A percentile compares a stretch with the other conserved stretches of the same genome.
Conservation (phyloP, 2,113 vertebrate species). For the Cinclus cinclus region DNA sequence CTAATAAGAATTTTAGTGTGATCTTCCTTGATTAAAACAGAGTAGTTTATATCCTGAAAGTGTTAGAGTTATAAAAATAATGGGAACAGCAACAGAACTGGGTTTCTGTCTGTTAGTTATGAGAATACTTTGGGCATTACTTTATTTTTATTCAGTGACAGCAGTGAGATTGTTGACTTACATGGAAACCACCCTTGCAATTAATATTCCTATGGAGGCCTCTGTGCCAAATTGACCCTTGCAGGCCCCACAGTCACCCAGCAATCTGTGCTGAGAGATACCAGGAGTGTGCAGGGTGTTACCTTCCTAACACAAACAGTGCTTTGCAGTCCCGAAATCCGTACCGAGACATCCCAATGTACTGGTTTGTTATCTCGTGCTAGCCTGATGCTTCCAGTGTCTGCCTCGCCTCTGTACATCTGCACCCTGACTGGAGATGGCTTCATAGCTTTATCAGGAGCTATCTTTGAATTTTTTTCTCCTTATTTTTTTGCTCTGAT, state of each 20-base stretch:
- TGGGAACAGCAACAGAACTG: neutral
- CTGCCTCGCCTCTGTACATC: neutral
- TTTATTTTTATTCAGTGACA: neutral
- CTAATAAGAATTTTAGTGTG: neutral
- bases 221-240: neutral
- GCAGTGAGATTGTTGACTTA: neutral
- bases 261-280: neutral
- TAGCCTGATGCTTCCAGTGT: neutral
- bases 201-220: neutral
- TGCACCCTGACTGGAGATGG: neutral
- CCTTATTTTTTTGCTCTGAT: neutral
- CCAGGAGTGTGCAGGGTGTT: neutral
- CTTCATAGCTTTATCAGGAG: too few relatives aligned
- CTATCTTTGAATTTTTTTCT: neutral
- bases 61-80: neutral
- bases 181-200: neutral
- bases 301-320: neutral
- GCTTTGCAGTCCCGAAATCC: neutral
- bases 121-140: neutral
- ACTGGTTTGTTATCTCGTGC: neutral
- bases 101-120: neutral
- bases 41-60: neutral
- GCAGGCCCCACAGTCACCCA: neutral
- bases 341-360: neutral
- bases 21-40: neutral